Evolutionary conservation across 2,113 vertebrate species (phyloP), one percentile per base, ranked within the genome.

Genomic region (Chloroceryle aenea): DNA sequence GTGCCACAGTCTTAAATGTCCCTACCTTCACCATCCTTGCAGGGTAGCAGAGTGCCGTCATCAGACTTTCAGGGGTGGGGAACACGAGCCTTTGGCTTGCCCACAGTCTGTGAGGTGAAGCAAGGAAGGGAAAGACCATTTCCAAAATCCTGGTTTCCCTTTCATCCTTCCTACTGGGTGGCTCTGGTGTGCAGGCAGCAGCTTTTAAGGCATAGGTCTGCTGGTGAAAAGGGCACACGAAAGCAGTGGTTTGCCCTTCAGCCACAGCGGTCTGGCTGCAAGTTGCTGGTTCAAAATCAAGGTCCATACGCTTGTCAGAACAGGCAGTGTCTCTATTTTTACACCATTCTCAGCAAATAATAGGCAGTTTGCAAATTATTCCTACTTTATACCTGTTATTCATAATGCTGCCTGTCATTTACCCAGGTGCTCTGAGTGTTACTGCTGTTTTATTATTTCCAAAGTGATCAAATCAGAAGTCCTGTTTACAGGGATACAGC

Each of bases 81-180:
- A 94, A 71, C 52, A 64, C 14, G 56, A 96, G 73, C 45, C 76
- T 85, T 94, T 53, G 77, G 48, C 74, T 94, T 85, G 68, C 36
- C 48, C 47, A 53, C 58, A 52, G 40, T 62, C 48, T 83, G 85
- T 72, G 56, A 89, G 67, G 66, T 29, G 69, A 95, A 68, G 64
- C 43, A 79, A 47, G 73, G 90, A 94, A 87, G 10, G 93, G 75
- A 93, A 94, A 74, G 80, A 59, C 55, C 1, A 0, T 87, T 82
- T 88, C 75, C 76, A 78, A 48, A 92, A 78, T 83, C 79, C 66
- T 71, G 14, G 15, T 77, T 95, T 92, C 42, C 47, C 76, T 95
- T 96, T 92, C 64, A 84, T 81, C 80, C 55, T 78, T 89, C 83
- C 73, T 87, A 15, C 79, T 90, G 92, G 85, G 86, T 90, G 82